Percentiles rank a stretch among this genome's conserved stretches.
phyloP scores from a whole-genome alignment of 2,888 invertebrate genomes.

The Pedicia rivosa region DNA sequence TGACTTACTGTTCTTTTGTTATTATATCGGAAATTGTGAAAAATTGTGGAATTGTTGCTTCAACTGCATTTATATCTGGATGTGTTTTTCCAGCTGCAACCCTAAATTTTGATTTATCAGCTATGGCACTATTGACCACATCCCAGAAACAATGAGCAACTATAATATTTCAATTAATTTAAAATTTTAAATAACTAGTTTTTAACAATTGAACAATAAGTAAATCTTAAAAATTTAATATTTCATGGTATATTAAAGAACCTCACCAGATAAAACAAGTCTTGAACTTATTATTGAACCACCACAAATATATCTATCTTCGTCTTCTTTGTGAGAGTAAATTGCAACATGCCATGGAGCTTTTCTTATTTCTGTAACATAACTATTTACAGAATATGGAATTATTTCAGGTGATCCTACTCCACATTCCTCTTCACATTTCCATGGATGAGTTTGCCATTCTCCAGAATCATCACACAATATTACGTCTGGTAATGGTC shows the following conservation, averaged over 20 bases:
- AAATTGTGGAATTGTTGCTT: slow-evolving; percentile 10
- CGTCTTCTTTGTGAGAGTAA: not conserved
- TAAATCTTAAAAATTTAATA: too few relatives aligned
- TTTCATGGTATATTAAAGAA: too few relatives aligned
- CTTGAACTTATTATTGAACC: slow-evolving; percentile 10
- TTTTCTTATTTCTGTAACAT: not conserved
- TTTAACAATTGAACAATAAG: too few relatives aligned
- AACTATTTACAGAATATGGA: slow-evolving; percentile 4
- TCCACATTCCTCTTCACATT: slow-evolving; percentile 10
- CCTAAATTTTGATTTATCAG: slow-evolving; percentile 1
- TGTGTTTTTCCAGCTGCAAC: slow-evolving; percentile 10
- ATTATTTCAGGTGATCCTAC: slow-evolving; percentile 1
- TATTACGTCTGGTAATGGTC: slow-evolving; percentile 4
- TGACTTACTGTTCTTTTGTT: slow-evolving; percentile 3
- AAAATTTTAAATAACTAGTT: too few relatives aligned
- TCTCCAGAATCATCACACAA: slow-evolving; percentile 8
- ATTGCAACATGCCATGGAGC: slow-evolving; percentile 10
- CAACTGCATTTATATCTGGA: slow-evolving; percentile 8
- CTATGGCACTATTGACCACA: not conserved
- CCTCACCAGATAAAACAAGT: slow-evolving; percentile 6
- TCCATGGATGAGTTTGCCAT: slow-evolving; percentile 9
- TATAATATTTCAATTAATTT: not conserved
- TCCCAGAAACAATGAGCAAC: slow-evolving; percentile 12
- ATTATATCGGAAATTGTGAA: slow-evolving; percentile 11
- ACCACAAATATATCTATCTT: slow-evolving; percentile 6